These are phyloP conservation scores for Papilio xuthus DNA, from an alignment of 1,140 invertebrate species.

Conservation along the genomic window DNA sequence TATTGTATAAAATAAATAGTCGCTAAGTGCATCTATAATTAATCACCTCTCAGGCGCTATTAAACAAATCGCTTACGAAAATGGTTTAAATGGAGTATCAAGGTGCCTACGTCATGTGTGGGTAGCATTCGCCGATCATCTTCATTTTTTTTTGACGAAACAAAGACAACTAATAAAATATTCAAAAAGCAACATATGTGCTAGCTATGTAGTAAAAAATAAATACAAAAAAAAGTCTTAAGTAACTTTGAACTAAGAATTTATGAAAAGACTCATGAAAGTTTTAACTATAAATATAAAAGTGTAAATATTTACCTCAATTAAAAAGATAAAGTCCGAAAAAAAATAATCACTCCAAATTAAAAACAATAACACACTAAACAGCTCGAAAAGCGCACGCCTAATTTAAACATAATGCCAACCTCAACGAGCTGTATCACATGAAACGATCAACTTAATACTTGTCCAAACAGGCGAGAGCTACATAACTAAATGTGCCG, in stretches of 20 bases:
- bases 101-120: conserved; percentile 35
- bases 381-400: conserved; percentile 71
- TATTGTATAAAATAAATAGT: conserved; percentile 30
- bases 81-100: conserved; percentile 36
- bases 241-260: background rate
- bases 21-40: conserved; percentile 37
- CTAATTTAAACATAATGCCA: conserved; percentile 78
- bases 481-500: conserved; percentile 56
- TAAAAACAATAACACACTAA: conserved; percentile 63
- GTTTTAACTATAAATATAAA: conserved; percentile 36
- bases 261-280: background rate
- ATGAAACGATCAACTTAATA: conserved; percentile 80
- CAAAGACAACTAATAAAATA: conserved; percentile 18
- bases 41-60: conserved; percentile 5
- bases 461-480: conserved; percentile 73
- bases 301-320: conserved; percentile 60
- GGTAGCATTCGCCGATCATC: conserved; percentile 25
- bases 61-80: conserved; percentile 32
- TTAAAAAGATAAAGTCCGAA: conserved; percentile 56
- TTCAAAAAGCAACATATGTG: background rate
- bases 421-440: conserved; percentile 73
- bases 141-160: background rate
- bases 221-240: background rate
- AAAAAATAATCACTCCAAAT: conserved; percentile 57
- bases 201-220: background rate